A percentile compares a stretch with the other conserved stretches of the same genome.
Conservation (phyloP, 2,113 vertebrate species). For the Origma solitaria region DNA sequence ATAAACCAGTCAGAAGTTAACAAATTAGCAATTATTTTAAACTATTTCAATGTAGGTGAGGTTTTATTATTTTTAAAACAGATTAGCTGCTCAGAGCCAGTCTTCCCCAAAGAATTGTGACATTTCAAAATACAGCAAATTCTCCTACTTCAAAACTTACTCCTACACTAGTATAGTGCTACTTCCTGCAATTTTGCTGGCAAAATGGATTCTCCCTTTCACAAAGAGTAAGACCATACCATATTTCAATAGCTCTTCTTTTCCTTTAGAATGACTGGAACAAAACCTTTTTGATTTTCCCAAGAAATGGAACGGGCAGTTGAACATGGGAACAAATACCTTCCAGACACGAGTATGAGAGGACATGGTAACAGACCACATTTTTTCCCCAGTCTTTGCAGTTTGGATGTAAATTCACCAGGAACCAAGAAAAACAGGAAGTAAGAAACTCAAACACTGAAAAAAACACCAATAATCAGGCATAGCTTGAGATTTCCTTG, state of each 20-base stretch:
- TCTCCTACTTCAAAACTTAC: neutral
- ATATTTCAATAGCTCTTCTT: neutral
- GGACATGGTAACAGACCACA: neutral
- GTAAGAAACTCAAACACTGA: neutral
- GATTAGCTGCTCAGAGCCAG: neutral
- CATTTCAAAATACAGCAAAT: neutral
- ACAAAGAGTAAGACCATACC: neutral
- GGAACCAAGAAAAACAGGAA: neutral
- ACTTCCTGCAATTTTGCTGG: neutral
- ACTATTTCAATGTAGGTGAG: neutral
- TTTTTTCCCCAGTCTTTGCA: neutral
- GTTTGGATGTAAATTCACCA: neutral
- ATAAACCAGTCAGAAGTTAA: neutral
- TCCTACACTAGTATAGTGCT: neutral
- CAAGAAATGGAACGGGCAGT: neutral
- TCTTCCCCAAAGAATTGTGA: neutral
- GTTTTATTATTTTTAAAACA: neutral
- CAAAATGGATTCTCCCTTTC: neutral
- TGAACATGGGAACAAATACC: neutral
- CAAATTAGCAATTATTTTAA: neutral
- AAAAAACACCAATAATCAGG: neutral
- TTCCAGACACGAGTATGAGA: fast-evolving
- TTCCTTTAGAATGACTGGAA: neutral
- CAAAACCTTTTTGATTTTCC: neutral
- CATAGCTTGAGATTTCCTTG: neutral